These are phyloP conservation scores for Sebastes reedi DNA, from an alignment of 2,797 vertebrate species.

Conservation along the genomic window DNA sequence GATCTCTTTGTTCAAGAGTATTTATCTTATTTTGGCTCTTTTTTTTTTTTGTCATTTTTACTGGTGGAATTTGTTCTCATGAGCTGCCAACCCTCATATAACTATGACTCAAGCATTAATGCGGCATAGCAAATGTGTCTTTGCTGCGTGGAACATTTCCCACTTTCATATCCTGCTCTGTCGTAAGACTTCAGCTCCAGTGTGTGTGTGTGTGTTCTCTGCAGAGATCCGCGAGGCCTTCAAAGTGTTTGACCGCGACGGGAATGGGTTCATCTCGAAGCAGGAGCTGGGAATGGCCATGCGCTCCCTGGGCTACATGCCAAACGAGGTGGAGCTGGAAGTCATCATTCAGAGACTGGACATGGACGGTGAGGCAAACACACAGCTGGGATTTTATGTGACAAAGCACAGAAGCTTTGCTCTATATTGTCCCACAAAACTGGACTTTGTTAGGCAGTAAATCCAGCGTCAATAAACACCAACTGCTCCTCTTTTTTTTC, in stretches of 20 bases:
- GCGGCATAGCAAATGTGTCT: conserved; percentile 58
- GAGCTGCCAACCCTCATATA: conserved; percentile 54
- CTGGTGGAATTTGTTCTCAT: conserved; percentile 45
- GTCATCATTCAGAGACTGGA: conserved; percentile 97
- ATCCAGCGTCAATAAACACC: neutral
- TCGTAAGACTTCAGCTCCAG: conserved; percentile 21
- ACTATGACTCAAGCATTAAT: conserved; percentile 65
- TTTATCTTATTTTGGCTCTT: conserved; percentile 24
- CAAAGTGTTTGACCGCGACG: conserved; percentile 95
- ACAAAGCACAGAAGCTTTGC: conserved; percentile 3
- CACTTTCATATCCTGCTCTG: conserved; percentile 38
- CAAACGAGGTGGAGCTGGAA: conserved; percentile 96
- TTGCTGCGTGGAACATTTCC: conserved; percentile 50
- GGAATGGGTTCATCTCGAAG: conserved; percentile 98
- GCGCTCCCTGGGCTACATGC: conserved; percentile 97
- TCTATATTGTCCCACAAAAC: neutral
- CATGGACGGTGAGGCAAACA: conserved; percentile 90
- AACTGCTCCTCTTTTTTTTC: conserved; percentile 14
- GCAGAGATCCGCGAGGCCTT: conserved; percentile 96
- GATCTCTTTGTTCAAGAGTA: conserved; percentile 24
- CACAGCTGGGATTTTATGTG: conserved; percentile 13
- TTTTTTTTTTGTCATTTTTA: conserved; percentile 24
- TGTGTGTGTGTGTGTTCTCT: conserved; percentile 23
- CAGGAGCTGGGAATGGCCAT: conserved; percentile 97
- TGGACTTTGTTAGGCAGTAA: neutral